Conservation (phyloP, 2,797 vertebrate species). For the Crenuchus spilurus region DNA sequence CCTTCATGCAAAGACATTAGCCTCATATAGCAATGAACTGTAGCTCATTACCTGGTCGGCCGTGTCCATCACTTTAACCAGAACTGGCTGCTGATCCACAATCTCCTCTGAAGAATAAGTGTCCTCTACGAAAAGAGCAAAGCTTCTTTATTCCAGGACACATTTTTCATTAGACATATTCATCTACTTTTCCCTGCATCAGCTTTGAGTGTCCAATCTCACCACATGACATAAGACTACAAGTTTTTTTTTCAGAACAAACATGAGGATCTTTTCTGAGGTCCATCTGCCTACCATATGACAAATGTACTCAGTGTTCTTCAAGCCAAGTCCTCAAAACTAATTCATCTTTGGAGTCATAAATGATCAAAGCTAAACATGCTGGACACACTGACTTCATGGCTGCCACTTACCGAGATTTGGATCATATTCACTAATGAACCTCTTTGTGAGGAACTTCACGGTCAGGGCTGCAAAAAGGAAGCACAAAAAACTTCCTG, state of each 20-base stretch:
- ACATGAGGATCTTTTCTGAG: constrained; percentile 1
- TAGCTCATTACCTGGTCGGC: constrained; percentile 83
- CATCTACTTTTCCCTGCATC: neutral
- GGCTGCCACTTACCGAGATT: constrained; percentile 82
- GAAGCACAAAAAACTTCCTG: constrained; percentile 51
- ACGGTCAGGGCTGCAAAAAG: constrained; percentile 84
- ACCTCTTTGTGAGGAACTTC: constrained; percentile 93
- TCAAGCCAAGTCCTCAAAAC: neutral
- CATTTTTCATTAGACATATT: neutral
- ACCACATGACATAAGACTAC: neutral
- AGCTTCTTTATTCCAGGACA: neutral
- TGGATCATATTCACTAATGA: constrained; percentile 90
- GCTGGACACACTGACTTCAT: neutral
- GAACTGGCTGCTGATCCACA: constrained; percentile 87
- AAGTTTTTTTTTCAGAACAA: neutral
- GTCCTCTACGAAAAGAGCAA: constrained; percentile 78
- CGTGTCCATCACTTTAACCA: constrained; percentile 92
- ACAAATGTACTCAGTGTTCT: neutral
- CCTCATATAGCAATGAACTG: neutral
- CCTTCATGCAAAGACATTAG: neutral
- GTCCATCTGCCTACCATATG: constrained; percentile 40
- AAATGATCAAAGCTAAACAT: constrained; percentile 17
- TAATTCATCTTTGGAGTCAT: constrained; percentile 1
- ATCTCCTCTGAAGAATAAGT: constrained; percentile 88
- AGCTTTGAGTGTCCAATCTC: neutral